Conservation (phyloP, 1,140 invertebrate species). For the Bombus picipes region DNA sequence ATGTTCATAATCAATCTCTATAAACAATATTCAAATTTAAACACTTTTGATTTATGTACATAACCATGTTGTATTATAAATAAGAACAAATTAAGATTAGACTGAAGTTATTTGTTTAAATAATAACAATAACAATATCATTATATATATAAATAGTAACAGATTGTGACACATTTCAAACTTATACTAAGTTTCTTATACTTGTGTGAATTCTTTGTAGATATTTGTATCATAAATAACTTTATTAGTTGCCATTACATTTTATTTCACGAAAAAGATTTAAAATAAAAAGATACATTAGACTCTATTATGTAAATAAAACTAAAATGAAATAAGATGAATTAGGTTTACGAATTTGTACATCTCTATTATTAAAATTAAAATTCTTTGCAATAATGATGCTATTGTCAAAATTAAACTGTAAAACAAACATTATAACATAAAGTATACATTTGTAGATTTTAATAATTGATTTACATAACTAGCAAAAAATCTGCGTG, state of each 20-base stretch:
- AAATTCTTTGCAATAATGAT: slow-evolving; percentile 26
- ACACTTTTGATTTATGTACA: slow-evolving; percentile 48
- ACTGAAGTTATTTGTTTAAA: slow-evolving; percentile 21
- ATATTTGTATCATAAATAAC: slow-evolving; percentile 58
- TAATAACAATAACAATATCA: not conserved
- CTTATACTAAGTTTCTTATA: slow-evolving; percentile 54
- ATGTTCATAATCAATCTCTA: slow-evolving; percentile 36
- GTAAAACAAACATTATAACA: slow-evolving; percentile 21
- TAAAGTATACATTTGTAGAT: slow-evolving; percentile 43
- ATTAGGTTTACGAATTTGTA: slow-evolving; percentile 73
- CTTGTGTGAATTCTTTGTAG: slow-evolving; percentile 41
- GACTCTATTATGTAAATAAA: slow-evolving; percentile 49
- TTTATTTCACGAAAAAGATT: slow-evolving; percentile 24
- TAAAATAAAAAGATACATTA: slow-evolving; percentile 24
- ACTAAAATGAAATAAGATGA: slow-evolving; percentile 40
- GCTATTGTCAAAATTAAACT: slow-evolving; percentile 32
- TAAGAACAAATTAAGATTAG: slow-evolving; percentile 9
- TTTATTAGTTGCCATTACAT: slow-evolving; percentile 38
- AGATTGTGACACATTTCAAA: slow-evolving; percentile 12
- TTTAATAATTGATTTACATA: slow-evolving; percentile 25
- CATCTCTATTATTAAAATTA: slow-evolving; percentile 54
- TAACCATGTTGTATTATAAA: slow-evolving; percentile 51
- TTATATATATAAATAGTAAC: not conserved
- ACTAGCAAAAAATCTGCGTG: not conserved
- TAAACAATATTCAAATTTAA: slow-evolving; percentile 35